Conservation (phyloP, 2,888 invertebrate genomes). For the Xanthorhoe designata region DNA sequence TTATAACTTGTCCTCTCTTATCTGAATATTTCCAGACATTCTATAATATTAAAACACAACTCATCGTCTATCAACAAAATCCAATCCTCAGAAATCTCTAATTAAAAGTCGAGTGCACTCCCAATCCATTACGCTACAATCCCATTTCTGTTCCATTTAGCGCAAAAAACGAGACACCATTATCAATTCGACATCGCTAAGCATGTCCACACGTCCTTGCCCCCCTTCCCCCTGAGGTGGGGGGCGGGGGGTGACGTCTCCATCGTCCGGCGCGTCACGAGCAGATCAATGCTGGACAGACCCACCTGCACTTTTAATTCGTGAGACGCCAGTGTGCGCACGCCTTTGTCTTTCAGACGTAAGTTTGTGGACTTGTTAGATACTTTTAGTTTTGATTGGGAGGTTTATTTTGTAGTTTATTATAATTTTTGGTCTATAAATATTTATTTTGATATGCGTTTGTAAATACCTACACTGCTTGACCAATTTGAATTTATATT, state of each 20-base stretch:
- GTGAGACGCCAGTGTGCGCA: conserved; percentile 47
- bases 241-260: conserved; percentile 64
- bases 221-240: conserved; percentile 32
- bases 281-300: conserved; percentile 82
- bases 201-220: conserved; percentile 74
- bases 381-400: not conserved
- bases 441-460: no score
- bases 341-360: conserved; percentile 51
- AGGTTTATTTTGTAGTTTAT: no score
- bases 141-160: conserved; percentile 49
- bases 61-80: conserved; percentile 7
- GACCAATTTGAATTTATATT: no score
- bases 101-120: conserved; percentile 46
- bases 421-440: no score
- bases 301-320: conserved; percentile 85
- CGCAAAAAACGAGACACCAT: conserved; percentile 63
- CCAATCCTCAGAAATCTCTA: conserved; percentile 27
- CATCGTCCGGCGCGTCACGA: conserved; percentile 74
- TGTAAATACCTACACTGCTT: no score
- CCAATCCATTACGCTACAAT: conserved; percentile 49
- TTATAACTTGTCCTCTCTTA: not conserved
- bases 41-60: conserved; percentile 5
- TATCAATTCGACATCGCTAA: conserved; percentile 78
- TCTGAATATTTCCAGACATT: not conserved
- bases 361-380: conserved; percentile 22